Percentiles rank a stretch among this genome's conserved stretches.
phyloP scores from a whole-genome alignment of 30 jellyfish, hydroid and myxozoan genomes.

The Hydra vulgaris region DNA sequence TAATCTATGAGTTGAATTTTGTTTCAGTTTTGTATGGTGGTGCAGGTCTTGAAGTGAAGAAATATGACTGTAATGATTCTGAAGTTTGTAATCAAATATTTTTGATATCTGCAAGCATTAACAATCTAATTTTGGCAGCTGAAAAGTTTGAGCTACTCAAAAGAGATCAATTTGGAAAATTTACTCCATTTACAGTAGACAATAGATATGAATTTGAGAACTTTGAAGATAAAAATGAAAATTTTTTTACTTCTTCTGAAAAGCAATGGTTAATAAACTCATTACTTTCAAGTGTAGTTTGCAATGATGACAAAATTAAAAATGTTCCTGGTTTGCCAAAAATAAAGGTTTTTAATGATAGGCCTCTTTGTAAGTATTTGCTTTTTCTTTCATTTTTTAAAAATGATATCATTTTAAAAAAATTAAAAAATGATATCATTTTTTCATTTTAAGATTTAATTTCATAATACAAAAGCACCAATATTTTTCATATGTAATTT shows the following conservation, averaged over 20 bases:
- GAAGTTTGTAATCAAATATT: slow-evolving; percentile 25
- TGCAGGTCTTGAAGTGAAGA: slow-evolving; percentile 51
- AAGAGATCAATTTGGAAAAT: slow-evolving; percentile 40
- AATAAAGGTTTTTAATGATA: slow-evolving; percentile 55
- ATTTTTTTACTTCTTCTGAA: slow-evolving; percentile 61
- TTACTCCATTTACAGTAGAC: slow-evolving; percentile 41
- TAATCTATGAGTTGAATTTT: neutral
- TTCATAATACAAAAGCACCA: no score
- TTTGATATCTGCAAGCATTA: slow-evolving; percentile 46
- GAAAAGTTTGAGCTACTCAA: slow-evolving; percentile 56
- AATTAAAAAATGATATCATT: neutral
- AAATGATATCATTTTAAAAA: neutral
- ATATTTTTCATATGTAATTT: no score
- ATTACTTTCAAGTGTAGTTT: slow-evolving; percentile 37
- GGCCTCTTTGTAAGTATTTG: slow-evolving; percentile 71
- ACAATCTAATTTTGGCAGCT: slow-evolving; percentile 63
- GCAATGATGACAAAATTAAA: slow-evolving; percentile 41
- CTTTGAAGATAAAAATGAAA: slow-evolving; percentile 44
- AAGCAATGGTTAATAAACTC: slow-evolving; percentile 52
- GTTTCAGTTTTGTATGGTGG: slow-evolving; percentile 74
- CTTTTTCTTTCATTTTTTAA: neutral
- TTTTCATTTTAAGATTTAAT: no score
- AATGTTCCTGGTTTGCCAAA: slow-evolving; percentile 62
- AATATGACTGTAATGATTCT: slow-evolving; percentile 39
- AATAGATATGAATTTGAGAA: slow-evolving; percentile 42